Evolutionary conservation across 1,140 invertebrate genomes (phyloP), one percentile per base, ranked within the genome.

Genomic region (Drosophila guanche): DNA sequence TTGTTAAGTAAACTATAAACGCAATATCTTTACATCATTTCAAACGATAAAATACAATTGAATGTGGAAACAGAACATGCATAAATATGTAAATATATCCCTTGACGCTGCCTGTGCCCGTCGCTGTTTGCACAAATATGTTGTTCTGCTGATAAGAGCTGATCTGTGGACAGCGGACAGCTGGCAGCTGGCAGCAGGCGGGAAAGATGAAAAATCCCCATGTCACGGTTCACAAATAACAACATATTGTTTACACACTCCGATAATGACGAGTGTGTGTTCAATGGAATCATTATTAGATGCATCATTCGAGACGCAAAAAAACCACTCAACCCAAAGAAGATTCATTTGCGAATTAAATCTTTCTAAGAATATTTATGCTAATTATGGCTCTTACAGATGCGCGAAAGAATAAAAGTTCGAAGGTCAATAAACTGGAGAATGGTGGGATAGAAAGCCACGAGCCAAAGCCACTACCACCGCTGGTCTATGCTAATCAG

Each of bases 391-490:
- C 65, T 58, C 60, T 58, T 66, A 63, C 22, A 43, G 52, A 22
- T 20, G 20, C 42, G 29, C 50, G 0, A 54, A 54, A 66, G 6
- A 14, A 74, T 47, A 54, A 72, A 29, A 58, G 52, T 68, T 72
- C 41, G 73, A 65, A 68, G 81, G 79, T 84, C 55, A 76, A 58
- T 76, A 79, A 79, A 85, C 79, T 57, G 10, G 10, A 37, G 33
- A 37, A 12, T 43, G 43, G 51, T 27, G 6, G 10, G 33, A 37
- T 58, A 63, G 48, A 77, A 77, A 76, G 60, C 48, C 50, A 42
- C 47, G 16, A 47, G 33, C 58, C 33, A 8, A 5, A 20, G 16
- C 16, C 16, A 20, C 16, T 20, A 20, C 16, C 16, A 20, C 16
- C 43, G 22, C 55, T 41, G 22, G 25, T 16, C 51, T 72, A 81